A percentile compares a stretch with the other conserved stretches of the same genome.
These are phyloP conservation scores for Scaptodrosophila latifasciaeformis DNA, from an alignment of 2,888 invertebrate species.

Conservation along the genomic window DNA sequence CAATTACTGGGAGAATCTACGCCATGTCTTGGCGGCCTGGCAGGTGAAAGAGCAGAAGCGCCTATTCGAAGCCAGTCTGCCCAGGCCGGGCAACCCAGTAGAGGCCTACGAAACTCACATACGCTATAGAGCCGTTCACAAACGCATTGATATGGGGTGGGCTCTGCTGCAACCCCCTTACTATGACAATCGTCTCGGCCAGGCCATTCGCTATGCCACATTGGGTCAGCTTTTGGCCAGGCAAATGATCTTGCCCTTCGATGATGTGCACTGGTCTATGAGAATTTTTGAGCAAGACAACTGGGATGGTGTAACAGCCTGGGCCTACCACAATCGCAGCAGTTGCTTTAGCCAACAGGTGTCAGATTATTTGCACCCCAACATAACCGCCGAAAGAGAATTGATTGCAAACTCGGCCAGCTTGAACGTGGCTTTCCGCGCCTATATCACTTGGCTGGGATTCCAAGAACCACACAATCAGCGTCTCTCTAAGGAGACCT, in stretches of 20 bases:
- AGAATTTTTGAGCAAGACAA: constrained; percentile 46
- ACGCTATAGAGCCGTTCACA: constrained; percentile 54
- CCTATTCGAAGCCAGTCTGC: constrained; percentile 43
- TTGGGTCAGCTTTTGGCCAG: constrained; percentile 57
- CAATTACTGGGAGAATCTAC: constrained; percentile 67
- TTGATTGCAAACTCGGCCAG: constrained; percentile 59
- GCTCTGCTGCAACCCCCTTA: constrained; percentile 65
- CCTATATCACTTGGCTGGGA: constrained; percentile 66
- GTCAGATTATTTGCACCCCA: constrained; percentile 49
- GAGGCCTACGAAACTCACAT: constrained; percentile 63
- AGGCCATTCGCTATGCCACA: constrained; percentile 56
- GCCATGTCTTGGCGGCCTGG: constrained; percentile 37
- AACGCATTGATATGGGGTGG: constrained; percentile 62
- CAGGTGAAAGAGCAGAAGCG: constrained; percentile 40
- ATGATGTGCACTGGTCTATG: constrained; percentile 66
- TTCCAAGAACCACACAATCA: constrained; percentile 64
- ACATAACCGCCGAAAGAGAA: constrained; percentile 37
- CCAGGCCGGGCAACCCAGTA: constrained; percentile 47
- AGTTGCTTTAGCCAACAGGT: constrained; percentile 63
- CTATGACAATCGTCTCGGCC: constrained; percentile 56
- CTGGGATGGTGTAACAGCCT: constrained; percentile 60
- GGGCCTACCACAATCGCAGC: constrained; percentile 55
- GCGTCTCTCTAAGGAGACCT: constrained; percentile 59
- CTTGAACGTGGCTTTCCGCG: constrained; percentile 66
- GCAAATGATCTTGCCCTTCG: constrained; percentile 61